These are phyloP conservation scores for Acronicta leporina DNA, from an alignment of 2,888 invertebrate genomes.

Conservation along the genomic window DNA sequence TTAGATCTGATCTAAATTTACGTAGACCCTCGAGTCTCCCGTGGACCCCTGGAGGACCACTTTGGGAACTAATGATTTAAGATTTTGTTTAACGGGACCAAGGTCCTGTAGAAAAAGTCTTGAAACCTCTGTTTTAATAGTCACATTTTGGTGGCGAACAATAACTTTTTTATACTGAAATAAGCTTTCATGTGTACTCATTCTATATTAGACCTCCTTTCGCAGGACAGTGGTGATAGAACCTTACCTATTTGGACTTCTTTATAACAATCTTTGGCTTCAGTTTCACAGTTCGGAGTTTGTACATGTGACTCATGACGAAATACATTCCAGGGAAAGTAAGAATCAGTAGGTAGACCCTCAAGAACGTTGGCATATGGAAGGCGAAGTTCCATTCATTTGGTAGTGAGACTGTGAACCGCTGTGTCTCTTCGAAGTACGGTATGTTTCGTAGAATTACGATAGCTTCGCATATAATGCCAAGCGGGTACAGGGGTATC, in stretches of 20 bases:
- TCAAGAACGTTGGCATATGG: conserved; percentile 94
- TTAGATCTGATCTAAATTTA: too few species aligned
- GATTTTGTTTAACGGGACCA: too few species aligned
- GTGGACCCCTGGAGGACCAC: too few species aligned
- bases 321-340: conserved; percentile 93
- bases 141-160: too few species aligned
- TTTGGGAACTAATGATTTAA: too few species aligned
- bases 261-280: conserved; percentile 83
- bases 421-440: conserved; percentile 95
- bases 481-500: conserved; percentile 97
- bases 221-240: conserved; percentile 10
- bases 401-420: conserved; percentile 93
- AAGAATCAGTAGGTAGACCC: conserved; percentile 93
- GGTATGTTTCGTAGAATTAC: conserved; percentile 95
- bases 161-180: too few species aligned
- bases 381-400: conserved; percentile 96
- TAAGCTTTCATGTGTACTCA: too few species aligned
- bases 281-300: conserved; percentile 91
- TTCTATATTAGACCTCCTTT: conserved; percentile 4
- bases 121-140: too few species aligned
- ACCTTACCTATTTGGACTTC: conserved; percentile 74
- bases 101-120: too few species aligned
- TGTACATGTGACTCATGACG: conserved; percentile 96
- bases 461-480: conserved; percentile 95
- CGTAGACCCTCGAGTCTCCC: too few species aligned